Conservation (phyloP, 1,140 invertebrate species). For the Frieseomelitta varia region DNA sequence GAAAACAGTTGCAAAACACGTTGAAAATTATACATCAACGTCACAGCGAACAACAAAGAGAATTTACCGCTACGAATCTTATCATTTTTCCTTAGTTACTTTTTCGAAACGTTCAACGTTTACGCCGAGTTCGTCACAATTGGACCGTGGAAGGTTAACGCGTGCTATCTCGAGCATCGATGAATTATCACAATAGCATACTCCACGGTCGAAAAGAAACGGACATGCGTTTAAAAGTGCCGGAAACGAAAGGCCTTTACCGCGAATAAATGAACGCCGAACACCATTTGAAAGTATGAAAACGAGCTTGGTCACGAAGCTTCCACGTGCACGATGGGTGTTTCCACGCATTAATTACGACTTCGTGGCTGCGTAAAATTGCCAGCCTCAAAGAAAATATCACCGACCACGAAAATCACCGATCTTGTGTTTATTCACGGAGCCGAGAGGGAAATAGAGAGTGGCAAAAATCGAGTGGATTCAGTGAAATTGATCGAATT, state of each 20-base stretch:
- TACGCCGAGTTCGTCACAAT: neutral
- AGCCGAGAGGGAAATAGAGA: neutral
- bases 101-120: slow-evolving; percentile 3
- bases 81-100: neutral
- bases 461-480: slow-evolving; percentile 4
- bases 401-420: neutral
- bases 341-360: slow-evolving; percentile 27
- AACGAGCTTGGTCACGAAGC: neutral
- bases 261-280: slow-evolving; percentile 6
- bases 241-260: slow-evolving; percentile 34
- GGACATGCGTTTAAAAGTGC: too few relatives aligned
- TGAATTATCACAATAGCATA: slow-evolving; percentile 34
- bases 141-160: slow-evolving; percentile 17
- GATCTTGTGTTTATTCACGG: slow-evolving; percentile 21
- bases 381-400: neutral
- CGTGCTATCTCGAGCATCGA: slow-evolving; percentile 6
- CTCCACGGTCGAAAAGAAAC: slow-evolving; percentile 30
- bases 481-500: neutral
- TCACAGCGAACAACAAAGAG: neutral
- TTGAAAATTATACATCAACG: neutral
- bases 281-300: neutral
- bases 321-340: neutral
- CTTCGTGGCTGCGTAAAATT: slow-evolving; percentile 29
- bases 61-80: neutral
- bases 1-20: neutral